These are phyloP conservation scores for Drosophila borealis DNA, from an alignment of 2,888 invertebrate genomes.

Conservation along the genomic window DNA sequence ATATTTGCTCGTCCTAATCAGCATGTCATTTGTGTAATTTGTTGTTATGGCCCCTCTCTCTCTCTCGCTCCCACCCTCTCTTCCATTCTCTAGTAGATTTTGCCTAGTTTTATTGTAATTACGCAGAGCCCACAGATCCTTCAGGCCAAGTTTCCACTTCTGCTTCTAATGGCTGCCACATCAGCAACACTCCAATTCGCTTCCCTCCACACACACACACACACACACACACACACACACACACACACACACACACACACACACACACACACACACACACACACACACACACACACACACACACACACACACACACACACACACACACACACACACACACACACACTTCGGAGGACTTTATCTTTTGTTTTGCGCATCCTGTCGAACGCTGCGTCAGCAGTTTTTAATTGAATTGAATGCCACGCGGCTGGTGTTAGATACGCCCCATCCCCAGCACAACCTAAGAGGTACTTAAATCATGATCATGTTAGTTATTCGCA, in stretches of 20 bases:
- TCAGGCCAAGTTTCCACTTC: conserved; percentile 14
- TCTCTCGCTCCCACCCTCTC: conserved; percentile 13
- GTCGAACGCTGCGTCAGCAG: conserved; percentile 67
- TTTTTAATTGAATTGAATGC: conserved; percentile 79
- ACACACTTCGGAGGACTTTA: conserved; percentile 28
- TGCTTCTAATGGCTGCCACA: conserved; percentile 61
- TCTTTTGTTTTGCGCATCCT: conserved; percentile 51
- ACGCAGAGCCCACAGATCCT: conserved; percentile 43
- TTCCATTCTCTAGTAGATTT: neutral
- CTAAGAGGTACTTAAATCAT: conserved; percentile 39
- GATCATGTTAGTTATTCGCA: conserved; percentile 63
- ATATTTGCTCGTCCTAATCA: conserved; percentile 67
- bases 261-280: conserved; percentile 4
- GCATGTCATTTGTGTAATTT: conserved; percentile 73
- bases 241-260: neutral
- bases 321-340: neutral
- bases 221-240: neutral
- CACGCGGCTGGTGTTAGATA: conserved; percentile 39
- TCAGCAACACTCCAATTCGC: conserved; percentile 49
- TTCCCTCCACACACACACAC: conserved; percentile 5
- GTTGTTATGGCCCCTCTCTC: conserved; percentile 43
- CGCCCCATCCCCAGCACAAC: neutral
- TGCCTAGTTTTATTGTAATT: conserved; percentile 67
- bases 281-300: neutral
- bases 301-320: neutral